Percentiles rank a stretch among this genome's conserved stretches.
These are phyloP conservation scores for Trematocara nigrifrons DNA, from an alignment of 2,113 vertebrate species.

Conservation along the genomic window DNA sequence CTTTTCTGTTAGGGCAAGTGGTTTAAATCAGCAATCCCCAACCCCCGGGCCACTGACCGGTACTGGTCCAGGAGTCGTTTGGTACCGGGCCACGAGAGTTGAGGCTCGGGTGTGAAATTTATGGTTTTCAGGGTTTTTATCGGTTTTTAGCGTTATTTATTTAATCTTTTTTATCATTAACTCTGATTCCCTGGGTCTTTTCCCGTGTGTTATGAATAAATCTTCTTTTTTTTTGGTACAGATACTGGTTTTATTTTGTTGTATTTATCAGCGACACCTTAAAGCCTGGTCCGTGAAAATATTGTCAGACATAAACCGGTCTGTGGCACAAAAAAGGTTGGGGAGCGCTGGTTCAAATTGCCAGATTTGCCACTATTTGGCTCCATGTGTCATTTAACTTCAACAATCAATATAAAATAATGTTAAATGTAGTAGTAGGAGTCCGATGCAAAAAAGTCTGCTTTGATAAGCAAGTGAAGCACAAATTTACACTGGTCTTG, in stretches of 20 bases:
- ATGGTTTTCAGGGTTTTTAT: neutral
- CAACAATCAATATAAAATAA: neutral
- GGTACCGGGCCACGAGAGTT: neutral
- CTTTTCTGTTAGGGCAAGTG: neutral
- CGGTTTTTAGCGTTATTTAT: rapidly evolving
- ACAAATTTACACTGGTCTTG: no score
- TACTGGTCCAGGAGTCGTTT: neutral
- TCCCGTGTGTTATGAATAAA: neutral
- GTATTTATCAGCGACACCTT: neutral
- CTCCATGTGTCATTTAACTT: neutral
- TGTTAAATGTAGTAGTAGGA: neutral
- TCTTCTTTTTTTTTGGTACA: neutral
- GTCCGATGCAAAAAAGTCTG: neutral
- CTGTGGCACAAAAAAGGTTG: neutral
- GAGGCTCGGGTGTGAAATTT: neutral
- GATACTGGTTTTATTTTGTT: neutral
- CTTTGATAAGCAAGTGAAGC: neutral
- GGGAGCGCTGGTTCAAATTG: neutral
- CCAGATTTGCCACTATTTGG: neutral
- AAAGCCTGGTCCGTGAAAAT: neutral
- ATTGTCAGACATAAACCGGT: neutral
- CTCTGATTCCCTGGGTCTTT: neutral
- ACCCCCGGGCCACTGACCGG: neutral
- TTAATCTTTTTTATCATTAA: neutral
- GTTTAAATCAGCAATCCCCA: neutral